These are phyloP conservation scores for Eretmocerus hayati DNA, from an alignment of 2,888 invertebrate genomes.

Conservation along the genomic window DNA sequence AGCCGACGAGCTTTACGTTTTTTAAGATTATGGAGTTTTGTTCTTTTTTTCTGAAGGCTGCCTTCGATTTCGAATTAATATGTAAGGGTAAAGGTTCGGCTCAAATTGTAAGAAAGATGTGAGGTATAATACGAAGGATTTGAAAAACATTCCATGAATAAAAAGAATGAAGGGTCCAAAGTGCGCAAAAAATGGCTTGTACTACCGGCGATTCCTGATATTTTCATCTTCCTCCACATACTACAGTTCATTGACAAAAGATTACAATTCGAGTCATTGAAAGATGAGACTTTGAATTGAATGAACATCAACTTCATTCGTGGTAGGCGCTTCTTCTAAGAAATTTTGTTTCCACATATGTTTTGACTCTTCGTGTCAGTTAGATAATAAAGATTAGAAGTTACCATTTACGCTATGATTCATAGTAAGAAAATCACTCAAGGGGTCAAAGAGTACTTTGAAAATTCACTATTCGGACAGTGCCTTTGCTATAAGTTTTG, in stretches of 20 bases:
- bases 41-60: no score
- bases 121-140: constrained; percentile 15
- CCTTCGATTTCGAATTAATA: no score
- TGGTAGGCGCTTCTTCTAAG: constrained; percentile 33
- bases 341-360: constrained; percentile 15
- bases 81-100: no score
- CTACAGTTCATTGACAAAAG: constrained; percentile 26
- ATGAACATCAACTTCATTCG: constrained; percentile 29
- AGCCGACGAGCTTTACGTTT: constrained; percentile 19
- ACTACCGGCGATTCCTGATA: constrained; percentile 28
- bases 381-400: constrained; percentile 33
- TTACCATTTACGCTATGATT: constrained; percentile 35
- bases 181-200: constrained; percentile 12
- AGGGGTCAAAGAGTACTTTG: constrained; percentile 35
- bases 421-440: constrained; percentile 34
- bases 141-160: no score
- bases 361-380: constrained; percentile 11
- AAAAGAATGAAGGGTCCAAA: constrained; percentile 19
- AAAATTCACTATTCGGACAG: constrained; percentile 35
- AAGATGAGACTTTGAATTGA: constrained; percentile 11
- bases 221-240: constrained; percentile 31
- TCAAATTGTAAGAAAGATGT: not conserved
- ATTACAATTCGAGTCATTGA: constrained; percentile 28
- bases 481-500: constrained; percentile 20
- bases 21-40: no score